Conservation (phyloP, 2,797 vertebrate species). For the Thunnus albacares region DNA sequence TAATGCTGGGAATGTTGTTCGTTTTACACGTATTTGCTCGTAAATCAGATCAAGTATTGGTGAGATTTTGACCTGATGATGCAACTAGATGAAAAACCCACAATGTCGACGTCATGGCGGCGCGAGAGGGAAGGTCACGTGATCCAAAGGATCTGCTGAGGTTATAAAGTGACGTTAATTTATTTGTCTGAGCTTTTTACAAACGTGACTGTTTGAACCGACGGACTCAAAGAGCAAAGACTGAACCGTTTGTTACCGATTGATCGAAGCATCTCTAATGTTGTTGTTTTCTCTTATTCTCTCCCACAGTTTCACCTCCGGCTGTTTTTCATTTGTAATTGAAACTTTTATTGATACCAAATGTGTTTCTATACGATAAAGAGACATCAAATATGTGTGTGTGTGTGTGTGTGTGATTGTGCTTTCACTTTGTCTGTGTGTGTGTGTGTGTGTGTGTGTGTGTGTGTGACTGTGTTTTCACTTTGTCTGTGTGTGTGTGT, state of each 20-base stretch:
- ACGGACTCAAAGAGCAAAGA: neutral
- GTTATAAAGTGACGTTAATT: too few relatives aligned
- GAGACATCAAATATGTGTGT: slow-evolving; percentile 20
- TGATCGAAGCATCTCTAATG: slow-evolving; percentile 1
- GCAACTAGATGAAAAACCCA: too few relatives aligned
- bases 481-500: slow-evolving; percentile 14
- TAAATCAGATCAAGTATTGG: too few relatives aligned
- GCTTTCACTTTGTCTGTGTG: slow-evolving; percentile 13
- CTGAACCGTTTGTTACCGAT: neutral
- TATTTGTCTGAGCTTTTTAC: neutral
- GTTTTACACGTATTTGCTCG: too few relatives aligned
- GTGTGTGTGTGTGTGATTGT: neutral
- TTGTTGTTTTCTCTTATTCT: neutral
- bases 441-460: too few relatives aligned
- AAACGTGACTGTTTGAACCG: too few relatives aligned
- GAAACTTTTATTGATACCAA: slow-evolving; percentile 28
- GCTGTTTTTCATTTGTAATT: slow-evolving; percentile 32
- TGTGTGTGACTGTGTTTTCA: neutral
- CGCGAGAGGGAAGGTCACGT: too few relatives aligned
- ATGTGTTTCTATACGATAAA: slow-evolving; percentile 38
- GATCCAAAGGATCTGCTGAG: too few relatives aligned
- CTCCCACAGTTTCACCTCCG: slow-evolving; percentile 6
- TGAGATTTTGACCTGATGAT: too few relatives aligned
- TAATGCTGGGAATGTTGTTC: too few relatives aligned
- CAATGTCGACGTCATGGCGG: too few relatives aligned